phyloP scores from a whole-genome alignment of 2,797 vertebrate species.

The Vespertilio murinus region DNA sequence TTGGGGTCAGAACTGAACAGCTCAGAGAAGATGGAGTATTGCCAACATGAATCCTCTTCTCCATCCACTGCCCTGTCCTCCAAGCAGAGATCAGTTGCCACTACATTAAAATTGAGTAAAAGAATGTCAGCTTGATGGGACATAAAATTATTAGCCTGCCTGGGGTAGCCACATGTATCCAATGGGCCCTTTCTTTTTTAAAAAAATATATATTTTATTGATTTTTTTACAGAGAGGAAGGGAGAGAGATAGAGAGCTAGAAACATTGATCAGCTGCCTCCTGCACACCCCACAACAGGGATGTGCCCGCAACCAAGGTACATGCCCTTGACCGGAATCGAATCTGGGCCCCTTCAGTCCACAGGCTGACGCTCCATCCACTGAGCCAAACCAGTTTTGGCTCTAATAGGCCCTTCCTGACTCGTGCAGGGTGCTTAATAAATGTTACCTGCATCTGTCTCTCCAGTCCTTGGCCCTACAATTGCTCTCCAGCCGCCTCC shows the following conservation, averaged over 20 bases:
- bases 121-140: background rate
- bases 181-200: background rate
- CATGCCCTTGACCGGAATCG: no score
- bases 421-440: background rate
- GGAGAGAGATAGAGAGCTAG: no score
- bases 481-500: background rate
- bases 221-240: no score
- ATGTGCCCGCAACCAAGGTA: no score
- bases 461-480: background rate
- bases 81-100: background rate
- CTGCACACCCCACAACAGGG: no score
- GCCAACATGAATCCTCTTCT: background rate
- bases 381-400: no score
- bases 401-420: no score
- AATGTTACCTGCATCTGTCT: background rate
- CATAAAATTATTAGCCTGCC: background rate
- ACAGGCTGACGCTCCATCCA: no score
- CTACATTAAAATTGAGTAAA: background rate
- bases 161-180: background rate
- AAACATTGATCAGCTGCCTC: no score
- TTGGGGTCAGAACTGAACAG: background rate
- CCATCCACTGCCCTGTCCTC: background rate
- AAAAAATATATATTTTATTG: no score
- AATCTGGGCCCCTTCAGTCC: no score
- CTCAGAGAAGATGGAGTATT: background rate